Evolutionary conservation across 2,113 vertebrate species (phyloP), one percentile per base, ranked within the genome.

Genomic region (Antennarius striatus): DNA sequence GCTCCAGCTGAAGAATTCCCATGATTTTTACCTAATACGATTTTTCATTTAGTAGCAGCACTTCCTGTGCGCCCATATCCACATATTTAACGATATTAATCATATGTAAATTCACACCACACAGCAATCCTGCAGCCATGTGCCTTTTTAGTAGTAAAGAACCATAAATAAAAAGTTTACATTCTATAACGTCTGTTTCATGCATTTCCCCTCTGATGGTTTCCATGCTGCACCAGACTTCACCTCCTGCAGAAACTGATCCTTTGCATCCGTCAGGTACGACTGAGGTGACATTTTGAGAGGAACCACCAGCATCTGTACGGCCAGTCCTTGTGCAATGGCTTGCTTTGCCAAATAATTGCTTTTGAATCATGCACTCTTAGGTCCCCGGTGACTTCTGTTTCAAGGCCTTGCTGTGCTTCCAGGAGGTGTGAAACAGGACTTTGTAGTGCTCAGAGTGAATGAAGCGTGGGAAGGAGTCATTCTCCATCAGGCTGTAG

Each of bases 401-500:
- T 53, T 40, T 32, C 40, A 66, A 48, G 58, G 57, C 59, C 47
- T 66, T 40, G 3, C 46, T n/a, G 6, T 64, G 62, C 15, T 61
- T 77, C 54, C 0, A 47, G 17, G 67, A 56, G 13, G 63, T 36
- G 42, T 55, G 4, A 42, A 71, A 63, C 46, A 95, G 88, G 50
- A 90, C 91, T 81, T 91, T 83, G 75, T 93, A 95, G 30, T 89
- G 76, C 69, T 92, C 86, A 1, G 95, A 96, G 22, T 91, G 80
- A 17, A 92, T 85, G 60, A 95, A 93, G 22, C 84, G 48, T 46
- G 92, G 88, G 14, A 94, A 95, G 11, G 89, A 91, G 79, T 87
- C 90, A 52, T 92, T 93, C 82, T 94, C 91, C 92, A 93, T 93
- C 15, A 95, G 84, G 74, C 58, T 80, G 49, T 91, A 94, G 45